Conservation (phyloP, 1,140 invertebrate species). For the Halictus rubicundus region DNA sequence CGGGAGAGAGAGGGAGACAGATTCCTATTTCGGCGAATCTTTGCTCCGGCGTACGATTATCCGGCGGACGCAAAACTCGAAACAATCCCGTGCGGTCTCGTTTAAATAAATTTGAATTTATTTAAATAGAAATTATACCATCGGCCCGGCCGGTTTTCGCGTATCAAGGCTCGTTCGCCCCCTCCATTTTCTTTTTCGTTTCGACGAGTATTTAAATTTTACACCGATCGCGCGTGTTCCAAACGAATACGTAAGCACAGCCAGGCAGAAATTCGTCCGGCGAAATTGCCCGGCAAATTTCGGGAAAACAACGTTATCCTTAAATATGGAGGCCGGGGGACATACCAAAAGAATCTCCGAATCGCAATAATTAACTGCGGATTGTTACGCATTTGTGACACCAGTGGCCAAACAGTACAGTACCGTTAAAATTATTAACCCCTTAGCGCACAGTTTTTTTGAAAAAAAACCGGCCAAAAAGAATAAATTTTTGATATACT, state of each 20-base stretch:
- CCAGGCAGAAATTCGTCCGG: neutral
- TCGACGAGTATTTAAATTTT: constrained; percentile 20
- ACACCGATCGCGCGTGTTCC: neutral
- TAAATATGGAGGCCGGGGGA: too few species aligned
- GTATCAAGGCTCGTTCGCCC: neutral
- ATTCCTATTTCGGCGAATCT: neutral
- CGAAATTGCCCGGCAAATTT: neutral
- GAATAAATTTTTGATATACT: too few species aligned
- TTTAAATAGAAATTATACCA: constrained; percentile 40
- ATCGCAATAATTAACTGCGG: too few species aligned
- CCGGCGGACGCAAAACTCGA: neutral
- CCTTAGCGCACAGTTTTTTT: too few species aligned
- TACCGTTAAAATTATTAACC: too few species aligned
- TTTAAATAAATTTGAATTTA: constrained; percentile 45
- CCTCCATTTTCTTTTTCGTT: neutral
- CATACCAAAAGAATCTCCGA: too few species aligned
- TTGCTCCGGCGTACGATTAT: neutral
- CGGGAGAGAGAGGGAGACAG: too few species aligned
- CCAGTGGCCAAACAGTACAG: too few species aligned
- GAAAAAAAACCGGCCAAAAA: too few species aligned
- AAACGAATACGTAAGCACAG: neutral
- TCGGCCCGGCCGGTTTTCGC: neutral
- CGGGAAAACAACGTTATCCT: too few species aligned
- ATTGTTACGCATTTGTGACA: too few species aligned
- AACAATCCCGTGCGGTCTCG: neutral